Percentiles rank a stretch among this genome's conserved stretches.
phyloP scores from a whole-genome alignment of 2,113 vertebrate species.

The Gopherus evgoodei region DNA sequence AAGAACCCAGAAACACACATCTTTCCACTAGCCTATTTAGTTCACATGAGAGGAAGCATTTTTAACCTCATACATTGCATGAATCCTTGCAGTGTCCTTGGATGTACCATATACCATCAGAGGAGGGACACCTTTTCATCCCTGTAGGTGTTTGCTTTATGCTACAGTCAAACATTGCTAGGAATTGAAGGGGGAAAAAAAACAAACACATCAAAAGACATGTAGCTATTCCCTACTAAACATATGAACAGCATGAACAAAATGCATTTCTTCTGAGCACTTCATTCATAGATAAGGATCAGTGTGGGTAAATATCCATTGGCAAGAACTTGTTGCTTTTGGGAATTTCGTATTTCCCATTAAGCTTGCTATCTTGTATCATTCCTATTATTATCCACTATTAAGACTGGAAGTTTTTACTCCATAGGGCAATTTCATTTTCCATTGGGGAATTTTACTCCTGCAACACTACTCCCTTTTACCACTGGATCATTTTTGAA shows the following conservation, averaged over 20 bases:
- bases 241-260: not conserved
- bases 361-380: not conserved
- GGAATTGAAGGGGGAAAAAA: not conserved
- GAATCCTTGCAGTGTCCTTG: slow-evolving; percentile 45
- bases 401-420: not conserved
- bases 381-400: not conserved
- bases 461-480: not conserved
- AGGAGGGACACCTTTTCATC: slow-evolving; percentile 17
- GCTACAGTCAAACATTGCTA: slow-evolving; percentile 4
- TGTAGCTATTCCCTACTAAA: not conserved
- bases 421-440: not conserved
- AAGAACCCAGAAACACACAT: not conserved
- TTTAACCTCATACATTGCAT: not conserved
- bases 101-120: slow-evolving; percentile 3
- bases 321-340: not conserved
- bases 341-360: not conserved
- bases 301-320: not conserved
- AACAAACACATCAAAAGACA: not conserved
- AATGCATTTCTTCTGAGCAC: rapidly evolving
- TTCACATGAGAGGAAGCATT: not conserved
- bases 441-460: not conserved
- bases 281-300: not conserved
- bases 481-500: not conserved
- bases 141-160: not conserved
- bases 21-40: not conserved